Evolutionary conservation across 2,888 invertebrate species (phyloP).

Genomic region (Sminthurides aquaticus): DNA sequence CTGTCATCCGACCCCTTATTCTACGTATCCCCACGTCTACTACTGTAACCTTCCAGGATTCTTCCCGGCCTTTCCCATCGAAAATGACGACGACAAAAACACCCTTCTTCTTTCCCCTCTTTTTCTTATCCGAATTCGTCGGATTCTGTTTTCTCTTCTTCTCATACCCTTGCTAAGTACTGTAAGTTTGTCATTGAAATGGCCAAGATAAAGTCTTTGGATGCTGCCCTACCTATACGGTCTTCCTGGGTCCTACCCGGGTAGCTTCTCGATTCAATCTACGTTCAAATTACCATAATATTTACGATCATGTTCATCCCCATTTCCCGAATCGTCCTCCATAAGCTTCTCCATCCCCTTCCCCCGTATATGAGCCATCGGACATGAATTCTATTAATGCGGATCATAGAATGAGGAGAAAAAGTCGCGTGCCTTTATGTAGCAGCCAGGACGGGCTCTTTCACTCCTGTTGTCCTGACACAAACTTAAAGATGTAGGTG

Average conservation of each 20-base stretch:
- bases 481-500: not conserved
- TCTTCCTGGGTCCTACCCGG: too few species aligned
- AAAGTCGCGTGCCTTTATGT: constrained; percentile 24
- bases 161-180: too few species aligned
- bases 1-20: not conserved
- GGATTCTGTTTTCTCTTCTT: too few species aligned
- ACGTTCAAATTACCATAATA: constrained; percentile 4
- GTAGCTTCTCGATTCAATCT: constrained; percentile 5
- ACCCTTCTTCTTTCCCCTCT: not conserved
- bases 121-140: too few species aligned
- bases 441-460: not conserved
- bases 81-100: not conserved
- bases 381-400: constrained; percentile 23
- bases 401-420: too few species aligned
- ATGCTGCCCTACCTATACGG: too few species aligned
- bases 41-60: not conserved
- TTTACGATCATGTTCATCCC: constrained; percentile 13
- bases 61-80: not conserved
- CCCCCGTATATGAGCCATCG: constrained; percentile 5
- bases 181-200: too few species aligned
- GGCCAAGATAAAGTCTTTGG: too few species aligned
- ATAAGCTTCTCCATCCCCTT: not conserved
- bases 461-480: not conserved
- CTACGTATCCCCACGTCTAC: not conserved
- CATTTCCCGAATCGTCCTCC: not conserved